Percentiles rank a stretch among this genome's conserved stretches.
Conservation (phyloP, 2,113 vertebrate genomes). For the Brachypteracias leptosomus region DNA sequence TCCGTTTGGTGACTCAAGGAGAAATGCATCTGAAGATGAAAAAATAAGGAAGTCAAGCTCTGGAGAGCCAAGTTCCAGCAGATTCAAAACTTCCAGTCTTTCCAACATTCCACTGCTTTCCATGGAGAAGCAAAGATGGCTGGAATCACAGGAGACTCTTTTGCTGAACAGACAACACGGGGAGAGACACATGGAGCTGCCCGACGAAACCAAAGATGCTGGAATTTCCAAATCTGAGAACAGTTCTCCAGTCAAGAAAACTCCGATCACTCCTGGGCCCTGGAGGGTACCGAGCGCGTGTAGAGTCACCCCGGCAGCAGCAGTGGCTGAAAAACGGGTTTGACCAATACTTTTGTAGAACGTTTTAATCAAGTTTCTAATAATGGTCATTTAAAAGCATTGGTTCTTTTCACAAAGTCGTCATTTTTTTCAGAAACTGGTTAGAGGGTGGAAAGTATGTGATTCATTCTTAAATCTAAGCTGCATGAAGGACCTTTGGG, state of each 20-base stretch:
- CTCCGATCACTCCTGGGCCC: conserved; percentile 87
- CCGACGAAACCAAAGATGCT: conserved; percentile 46
- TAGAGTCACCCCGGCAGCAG: conserved; percentile 74
- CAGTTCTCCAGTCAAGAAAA: conserved; percentile 74
- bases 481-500: conserved; percentile 69
- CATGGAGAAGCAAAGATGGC: conserved; percentile 28
- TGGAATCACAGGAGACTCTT: conserved; percentile 16
- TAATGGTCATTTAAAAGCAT: not conserved
- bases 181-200: conserved; percentile 24
- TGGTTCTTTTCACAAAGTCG: not conserved
- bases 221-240: conserved; percentile 67
- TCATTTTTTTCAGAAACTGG: not conserved
- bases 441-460: not conserved
- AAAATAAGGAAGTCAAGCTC: not conserved
- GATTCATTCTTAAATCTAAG: conserved; percentile 15
- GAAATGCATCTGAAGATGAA: not conserved
- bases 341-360: conserved; percentile 34
- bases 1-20: not conserved
- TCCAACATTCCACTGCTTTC: conserved; percentile 39
- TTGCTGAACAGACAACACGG: not conserved
- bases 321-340: conserved; percentile 48
- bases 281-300: conserved; percentile 89
- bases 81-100: conserved; percentile 70
- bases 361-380: conserved; percentile 6
- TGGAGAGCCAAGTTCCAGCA: conserved; percentile 13